These are phyloP conservation scores for Lycophotia porphyrea DNA, from an alignment of 2,888 invertebrate genomes.

Conservation along the genomic window DNA sequence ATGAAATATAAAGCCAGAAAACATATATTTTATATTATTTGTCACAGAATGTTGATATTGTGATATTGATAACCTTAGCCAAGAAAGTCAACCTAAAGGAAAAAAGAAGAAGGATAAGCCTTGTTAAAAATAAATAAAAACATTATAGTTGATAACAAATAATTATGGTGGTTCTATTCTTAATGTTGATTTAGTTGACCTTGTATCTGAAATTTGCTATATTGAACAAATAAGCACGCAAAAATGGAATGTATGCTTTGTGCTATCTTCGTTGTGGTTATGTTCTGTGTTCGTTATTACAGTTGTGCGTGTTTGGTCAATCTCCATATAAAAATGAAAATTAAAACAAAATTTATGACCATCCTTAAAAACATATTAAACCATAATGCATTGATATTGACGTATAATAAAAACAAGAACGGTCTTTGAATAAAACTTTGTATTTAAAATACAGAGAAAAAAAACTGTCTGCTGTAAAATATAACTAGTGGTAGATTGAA, in stretches of 20 bases:
- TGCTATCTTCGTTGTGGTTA: neutral
- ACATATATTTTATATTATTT: neutral
- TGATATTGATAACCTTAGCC: neutral
- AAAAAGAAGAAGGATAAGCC: neutral
- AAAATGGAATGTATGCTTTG: neutral
- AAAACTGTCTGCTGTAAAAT: neutral
- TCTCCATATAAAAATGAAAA: neutral
- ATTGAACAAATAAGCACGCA: neutral
- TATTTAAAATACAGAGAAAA: neutral
- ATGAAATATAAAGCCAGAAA: neutral
- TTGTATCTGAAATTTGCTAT: neutral
- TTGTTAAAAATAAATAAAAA: neutral
- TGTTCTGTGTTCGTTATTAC: neutral
- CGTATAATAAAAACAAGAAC: neutral
- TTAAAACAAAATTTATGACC: neutral
- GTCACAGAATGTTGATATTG: neutral
- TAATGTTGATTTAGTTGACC: too few species aligned
- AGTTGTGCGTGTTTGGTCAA: neutral
- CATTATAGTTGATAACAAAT: neutral
- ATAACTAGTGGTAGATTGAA: neutral
- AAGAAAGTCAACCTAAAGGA: neutral
- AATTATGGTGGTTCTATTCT: neutral
- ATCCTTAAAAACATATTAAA: neutral
- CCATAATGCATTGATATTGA: neutral
- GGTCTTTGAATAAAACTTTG: neutral